These are phyloP conservation scores for Ursus arctos DNA, from an alignment of 2,113 vertebrate genomes.

Conservation along the genomic window DNA sequence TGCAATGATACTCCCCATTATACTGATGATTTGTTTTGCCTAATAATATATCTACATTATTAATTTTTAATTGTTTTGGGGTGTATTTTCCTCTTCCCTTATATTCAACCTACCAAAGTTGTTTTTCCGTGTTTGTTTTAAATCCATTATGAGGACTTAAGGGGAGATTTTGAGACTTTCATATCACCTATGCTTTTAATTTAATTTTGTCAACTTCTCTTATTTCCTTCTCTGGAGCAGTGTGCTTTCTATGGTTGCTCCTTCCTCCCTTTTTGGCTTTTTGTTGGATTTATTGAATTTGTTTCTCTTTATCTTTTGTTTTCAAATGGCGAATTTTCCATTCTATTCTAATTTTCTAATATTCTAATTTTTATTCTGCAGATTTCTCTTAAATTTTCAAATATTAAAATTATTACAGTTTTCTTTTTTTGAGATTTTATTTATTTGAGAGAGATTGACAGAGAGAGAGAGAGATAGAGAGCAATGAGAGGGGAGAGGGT, in stretches of 20 bases:
- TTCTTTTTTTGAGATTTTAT: not conserved
- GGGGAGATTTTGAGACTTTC: not conserved
- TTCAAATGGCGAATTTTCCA: not conserved
- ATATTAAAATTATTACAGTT: not conserved
- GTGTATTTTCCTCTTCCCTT: not conserved
- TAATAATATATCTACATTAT: not conserved
- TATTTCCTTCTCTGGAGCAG: not conserved
- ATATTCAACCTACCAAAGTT: not conserved
- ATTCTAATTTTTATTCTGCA: not conserved
- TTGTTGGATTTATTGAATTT: not conserved
- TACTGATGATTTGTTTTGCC: not conserved
- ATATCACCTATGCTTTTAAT: not conserved
- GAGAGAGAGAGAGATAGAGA: too few relatives aligned
- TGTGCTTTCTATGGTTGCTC: not conserved
- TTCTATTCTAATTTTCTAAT: not conserved
- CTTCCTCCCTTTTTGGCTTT: not conserved
- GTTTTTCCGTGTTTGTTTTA: not conserved
- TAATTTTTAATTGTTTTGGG: not conserved
- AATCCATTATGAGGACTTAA: not conserved
- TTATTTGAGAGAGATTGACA: too few relatives aligned
- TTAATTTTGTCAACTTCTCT: not conserved
- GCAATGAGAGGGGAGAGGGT: not conserved
- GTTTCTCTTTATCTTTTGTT: not conserved
- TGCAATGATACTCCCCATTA: not conserved
- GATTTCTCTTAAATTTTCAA: constrained; percentile 11